A percentile compares a stretch with the other conserved stretches of the same genome.
phyloP scores from a whole-genome alignment of 2,113 vertebrate species.

The Candoia aspera region DNA sequence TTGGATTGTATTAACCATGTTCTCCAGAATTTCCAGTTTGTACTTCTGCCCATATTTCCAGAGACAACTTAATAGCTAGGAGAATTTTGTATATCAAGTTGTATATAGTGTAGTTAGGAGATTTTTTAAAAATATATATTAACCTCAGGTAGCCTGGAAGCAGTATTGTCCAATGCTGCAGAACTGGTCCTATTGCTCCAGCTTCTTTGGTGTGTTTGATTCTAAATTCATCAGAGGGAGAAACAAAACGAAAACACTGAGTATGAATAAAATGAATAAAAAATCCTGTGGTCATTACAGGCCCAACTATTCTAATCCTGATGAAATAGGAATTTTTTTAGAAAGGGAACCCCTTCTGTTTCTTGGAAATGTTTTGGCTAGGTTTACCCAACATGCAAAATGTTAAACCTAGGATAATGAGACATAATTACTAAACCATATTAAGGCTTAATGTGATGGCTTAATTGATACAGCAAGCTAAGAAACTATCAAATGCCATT shows the following conservation, averaged over 20 bases:
- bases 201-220: slow-evolving; percentile 28
- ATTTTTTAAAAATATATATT: background rate
- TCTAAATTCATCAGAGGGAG: slow-evolving; percentile 47
- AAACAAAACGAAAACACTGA: slow-evolving; percentile 8
- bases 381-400: too few species aligned
- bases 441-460: too few species aligned
- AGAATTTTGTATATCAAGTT: background rate
- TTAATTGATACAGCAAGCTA: too few species aligned
- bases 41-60: background rate
- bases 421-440: too few species aligned
- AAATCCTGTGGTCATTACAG: background rate
- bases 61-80: too few species aligned
- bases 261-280: background rate
- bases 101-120: slow-evolving; percentile 7
- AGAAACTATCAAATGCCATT: too few species aligned
- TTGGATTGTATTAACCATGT: background rate
- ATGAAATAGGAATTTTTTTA: too few species aligned
- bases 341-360: too few species aligned
- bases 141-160: slow-evolving; percentile 64
- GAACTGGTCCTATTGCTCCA: slow-evolving; percentile 30
- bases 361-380: too few species aligned
- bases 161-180: slow-evolving; percentile 8
- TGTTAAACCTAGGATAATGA: too few species aligned
- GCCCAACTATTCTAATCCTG: background rate
- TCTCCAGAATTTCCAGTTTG: background rate